Evolutionary conservation across 2,113 vertebrate species (phyloP).

Genomic region (Cynoglossus semilaevis): DNA sequence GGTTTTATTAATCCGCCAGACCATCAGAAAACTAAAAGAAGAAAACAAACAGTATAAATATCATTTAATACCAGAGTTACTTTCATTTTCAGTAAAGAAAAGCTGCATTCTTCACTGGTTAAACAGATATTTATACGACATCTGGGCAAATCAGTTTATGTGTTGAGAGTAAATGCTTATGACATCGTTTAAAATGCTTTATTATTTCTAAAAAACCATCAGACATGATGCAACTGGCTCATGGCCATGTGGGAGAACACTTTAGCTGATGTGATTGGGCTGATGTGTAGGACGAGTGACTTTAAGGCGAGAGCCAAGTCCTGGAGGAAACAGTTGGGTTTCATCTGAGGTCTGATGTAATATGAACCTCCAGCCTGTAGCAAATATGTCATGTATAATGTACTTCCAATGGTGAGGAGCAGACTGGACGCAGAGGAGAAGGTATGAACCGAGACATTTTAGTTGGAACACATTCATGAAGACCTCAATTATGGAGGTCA

Average conservation of each 20-base stretch:
- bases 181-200: conserved; percentile 1
- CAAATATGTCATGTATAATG: conserved; percentile 22
- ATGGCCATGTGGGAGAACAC: conserved; percentile 41
- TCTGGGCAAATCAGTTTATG: conserved; percentile 5
- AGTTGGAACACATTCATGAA: conserved; percentile 13
- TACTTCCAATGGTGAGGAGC: not conserved
- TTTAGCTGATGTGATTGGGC: conserved; percentile 28
- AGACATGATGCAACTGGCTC: conserved; percentile 20
- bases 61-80: no score
- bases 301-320: conserved; percentile 19
- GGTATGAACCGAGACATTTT: conserved; percentile 35
- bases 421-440: conserved; percentile 16
- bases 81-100: no score
- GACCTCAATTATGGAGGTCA: conserved; percentile 55
- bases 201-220: conserved; percentile 2
- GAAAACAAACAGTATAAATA: no score
- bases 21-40: no score
- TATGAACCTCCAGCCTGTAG: conserved; percentile 21
- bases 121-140: not conserved
- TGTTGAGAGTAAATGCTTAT: conserved; percentile 8
- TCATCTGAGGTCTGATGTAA: conserved; percentile 40
- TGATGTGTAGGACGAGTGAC: conserved; percentile 3
- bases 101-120: conserved; percentile 9
- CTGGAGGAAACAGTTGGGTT: conserved; percentile 36
- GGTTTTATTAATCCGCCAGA: no score